Evolutionary conservation across 2,797 vertebrate genomes (phyloP), one percentile per base, ranked within the genome.

Genomic region (Anas bernieri): DNA sequence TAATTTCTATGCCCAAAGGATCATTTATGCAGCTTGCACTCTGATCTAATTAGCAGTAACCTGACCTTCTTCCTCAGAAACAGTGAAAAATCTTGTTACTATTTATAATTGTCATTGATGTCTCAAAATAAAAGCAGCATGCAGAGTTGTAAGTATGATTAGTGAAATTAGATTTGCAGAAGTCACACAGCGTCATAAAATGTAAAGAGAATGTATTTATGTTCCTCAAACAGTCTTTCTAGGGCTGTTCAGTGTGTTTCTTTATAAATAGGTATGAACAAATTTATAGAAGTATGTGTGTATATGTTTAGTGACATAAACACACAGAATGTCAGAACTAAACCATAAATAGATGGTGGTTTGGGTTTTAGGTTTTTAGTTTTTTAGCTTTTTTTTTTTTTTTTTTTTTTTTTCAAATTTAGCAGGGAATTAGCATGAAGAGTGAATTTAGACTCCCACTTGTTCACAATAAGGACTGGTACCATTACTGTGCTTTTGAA

Each of bases 31-130:
- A 58, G n/a, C 31, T 94, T 93, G 68, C 46, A 85, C 58, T 82
- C 54, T 91, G 62, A 86, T 87, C 50, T 94, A 94, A 96, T 95
- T 96, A 95, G 43, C 68, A 81, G 43, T 82, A 95, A 75, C 59
- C 83, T 91, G 62, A 86, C 61, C 66, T 92, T 76, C 21, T 83
- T 68, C 83, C 48, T 28, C 25, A 83, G 56, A 86, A 95, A 79
- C 67, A 75, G 0, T 86, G 37, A 90, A 92, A 69, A 59, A 90
- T 92, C 85, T 54, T 67, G 56, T 82, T 94, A 33, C 22, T 86
- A 55, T 84, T 88, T 91, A 66, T 61, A 95, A 84, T 85, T 48
- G 11, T 92, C 74, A 50, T 35, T 83, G 43, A 30, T 21, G 76
- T 63, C 54, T 77, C 28, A 88, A 90, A 97, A 88, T 77, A 91